Evolutionary conservation across 1,140 invertebrate species (phyloP).

Genomic region (Cyrtorhinus lividipennis): DNA sequence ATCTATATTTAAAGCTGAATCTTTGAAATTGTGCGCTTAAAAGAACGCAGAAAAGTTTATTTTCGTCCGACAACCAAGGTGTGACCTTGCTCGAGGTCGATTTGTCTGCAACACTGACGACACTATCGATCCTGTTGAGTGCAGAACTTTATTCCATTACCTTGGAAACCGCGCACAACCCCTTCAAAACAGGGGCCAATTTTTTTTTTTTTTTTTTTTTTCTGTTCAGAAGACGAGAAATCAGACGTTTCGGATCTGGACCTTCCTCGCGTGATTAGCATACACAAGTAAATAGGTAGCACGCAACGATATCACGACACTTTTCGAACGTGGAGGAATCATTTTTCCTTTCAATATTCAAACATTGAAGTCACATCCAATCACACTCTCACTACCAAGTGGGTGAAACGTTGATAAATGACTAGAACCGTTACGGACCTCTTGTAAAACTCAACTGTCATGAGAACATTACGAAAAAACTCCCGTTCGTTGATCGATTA

Average conservation of each 20-base stretch:
- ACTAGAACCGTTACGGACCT: too few relatives aligned
- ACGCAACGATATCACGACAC: neutral
- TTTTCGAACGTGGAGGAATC: neutral
- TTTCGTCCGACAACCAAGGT: neutral
- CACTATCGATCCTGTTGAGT: neutral
- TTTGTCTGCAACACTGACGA: neutral
- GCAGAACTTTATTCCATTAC: neutral
- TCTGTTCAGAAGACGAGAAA: neutral
- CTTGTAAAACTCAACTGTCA: too few relatives aligned
- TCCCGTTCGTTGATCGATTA: neutral
- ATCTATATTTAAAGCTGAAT: neutral
- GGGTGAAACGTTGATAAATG: too few relatives aligned
- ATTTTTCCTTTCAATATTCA: neutral
- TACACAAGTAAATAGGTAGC: too few relatives aligned
- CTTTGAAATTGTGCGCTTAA: neutral
- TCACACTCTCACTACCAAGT: too few relatives aligned
- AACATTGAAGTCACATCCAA: too few relatives aligned
- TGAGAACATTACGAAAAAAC: neutral
- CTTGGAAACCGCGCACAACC: neutral
- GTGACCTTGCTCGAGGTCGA: neutral
- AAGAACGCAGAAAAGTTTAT: neutral
- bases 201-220: neutral
- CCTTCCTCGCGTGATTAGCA: neutral
- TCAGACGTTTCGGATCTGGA: neutral
- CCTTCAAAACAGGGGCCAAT: neutral